These are phyloP conservation scores for Setipinna tenuifilis DNA, from an alignment of 2,797 vertebrate genomes.

Conservation along the genomic window DNA sequence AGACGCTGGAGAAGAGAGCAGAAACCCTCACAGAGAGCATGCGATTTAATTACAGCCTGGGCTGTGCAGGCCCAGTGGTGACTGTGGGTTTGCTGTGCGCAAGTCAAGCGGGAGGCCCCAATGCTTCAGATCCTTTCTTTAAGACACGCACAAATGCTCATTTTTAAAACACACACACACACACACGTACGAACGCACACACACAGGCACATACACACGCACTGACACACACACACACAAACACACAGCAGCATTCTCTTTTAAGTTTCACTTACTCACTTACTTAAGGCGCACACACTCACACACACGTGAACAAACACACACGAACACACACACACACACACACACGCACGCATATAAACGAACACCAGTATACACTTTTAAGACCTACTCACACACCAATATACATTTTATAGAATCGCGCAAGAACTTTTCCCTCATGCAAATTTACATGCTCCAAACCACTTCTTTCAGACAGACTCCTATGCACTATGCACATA, in stretches of 20 bases:
- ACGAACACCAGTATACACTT: neutral
- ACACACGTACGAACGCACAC: no score
- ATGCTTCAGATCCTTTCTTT: constrained; percentile 7
- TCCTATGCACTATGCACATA: neutral
- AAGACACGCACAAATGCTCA: neutral
- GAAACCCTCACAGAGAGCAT: neutral
- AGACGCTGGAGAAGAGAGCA: neutral
- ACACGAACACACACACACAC: neutral
- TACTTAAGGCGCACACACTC: neutral
- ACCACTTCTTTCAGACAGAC: constrained; percentile 24
- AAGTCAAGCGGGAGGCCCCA: constrained; percentile 3
- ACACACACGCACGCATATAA: neutral
- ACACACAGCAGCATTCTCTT: no score
- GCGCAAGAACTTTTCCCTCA: neutral
- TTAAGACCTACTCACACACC: constrained; percentile 1
- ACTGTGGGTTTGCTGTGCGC: neutral
- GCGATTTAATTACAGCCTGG: constrained; percentile 19
- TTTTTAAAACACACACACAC: no score
- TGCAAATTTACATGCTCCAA: neutral
- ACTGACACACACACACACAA: no score
- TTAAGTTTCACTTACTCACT: neutral
- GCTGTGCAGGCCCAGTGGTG: constrained; percentile 18
- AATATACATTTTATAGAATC: constrained; percentile 19
- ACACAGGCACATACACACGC: no score
- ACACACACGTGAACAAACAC: neutral